Conservation (phyloP, 2,888 invertebrate genomes). For the Teleiodes luculella region DNA sequence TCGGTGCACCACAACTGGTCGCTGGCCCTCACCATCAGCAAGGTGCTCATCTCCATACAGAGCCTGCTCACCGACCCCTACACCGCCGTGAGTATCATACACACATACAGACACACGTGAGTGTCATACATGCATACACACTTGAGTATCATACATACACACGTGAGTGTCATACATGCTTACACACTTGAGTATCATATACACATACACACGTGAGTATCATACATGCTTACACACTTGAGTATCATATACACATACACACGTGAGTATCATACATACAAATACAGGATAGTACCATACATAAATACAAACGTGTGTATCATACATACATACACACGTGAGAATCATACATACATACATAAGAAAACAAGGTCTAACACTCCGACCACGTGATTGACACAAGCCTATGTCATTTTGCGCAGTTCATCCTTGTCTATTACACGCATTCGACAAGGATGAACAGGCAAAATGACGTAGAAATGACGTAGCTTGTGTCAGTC, state of each 20-base stretch:
- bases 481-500: too few relatives aligned
- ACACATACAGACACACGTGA: background rate
- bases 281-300: background rate
- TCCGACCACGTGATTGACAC: too few relatives aligned
- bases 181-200: too few relatives aligned
- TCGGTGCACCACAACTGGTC: slow-evolving; percentile 98
- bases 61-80: slow-evolving; percentile 94
- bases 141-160: slow-evolving; percentile 96
- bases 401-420: too few relatives aligned
- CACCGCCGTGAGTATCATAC: slow-evolving; percentile 42
- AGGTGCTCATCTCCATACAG: slow-evolving; percentile 92
- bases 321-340: slow-evolving; percentile 97
- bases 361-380: too few relatives aligned
- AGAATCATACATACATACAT: slow-evolving; percentile 94
- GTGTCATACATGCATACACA: slow-evolving; percentile 82
- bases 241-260: slow-evolving; percentile 94
- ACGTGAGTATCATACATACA: slow-evolving; percentile 64
- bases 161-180: slow-evolving; percentile 69
- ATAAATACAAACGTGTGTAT: slow-evolving; percentile 96
- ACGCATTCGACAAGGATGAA: too few relatives aligned
- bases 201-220: background rate
- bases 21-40: slow-evolving; percentile 93
- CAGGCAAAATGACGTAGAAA: too few relatives aligned
- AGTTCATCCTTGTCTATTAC: too few relatives aligned
- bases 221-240: slow-evolving; percentile 91